Base-by-base conservation (phyloP, 2,888 invertebrate genomes). In the Mystacides longicornis region DNA sequence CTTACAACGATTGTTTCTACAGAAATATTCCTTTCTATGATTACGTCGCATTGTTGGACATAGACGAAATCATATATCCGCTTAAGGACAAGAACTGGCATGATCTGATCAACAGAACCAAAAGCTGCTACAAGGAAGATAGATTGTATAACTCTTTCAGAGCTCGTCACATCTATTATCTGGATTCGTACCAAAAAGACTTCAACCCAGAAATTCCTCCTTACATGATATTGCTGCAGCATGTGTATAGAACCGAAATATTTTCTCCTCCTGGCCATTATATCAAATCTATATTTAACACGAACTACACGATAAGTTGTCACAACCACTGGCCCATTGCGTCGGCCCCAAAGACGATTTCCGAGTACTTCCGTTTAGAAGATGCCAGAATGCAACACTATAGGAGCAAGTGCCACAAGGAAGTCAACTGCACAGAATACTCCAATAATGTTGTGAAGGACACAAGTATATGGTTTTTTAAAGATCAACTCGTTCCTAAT, bases 1-100 rank as follows among this genome's bases (percentile, higher is more conserved):
- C 95, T 14, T 96, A 95, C 77, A 96, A 96, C 71, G 95, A 96
- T 71, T 96, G 95, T 67, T 80, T 96, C 52, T 95, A 95, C 75
- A 87, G 91, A 69, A 89, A 94, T 69, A 83, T 94, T 77, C 89
- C 93, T 70, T 81, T 86, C 62, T 94, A 93, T 72, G 83, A 89
- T 62, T 93, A 90, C 73, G 85, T 94, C 52, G 90, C 90, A 18
- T 75, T 95, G 56, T 77, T 95, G 52, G 96, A 96, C 70, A 88
- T 93, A 62, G 96, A 96, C 73, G 95, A 96, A 73, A 89, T 94
- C 55, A 93, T 96, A 64, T 91, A 95, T 83, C 95, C 94, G 7
- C 75, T 88, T 63, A 81, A 84, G 64, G 82, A 83, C 65, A 68
- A 68, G 14, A 80, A 81, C 59, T 96, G 94, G 93, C 77, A 78